Conservation (phyloP, 2,888 invertebrate species). For the Tromatobia lineatoria region DNA sequence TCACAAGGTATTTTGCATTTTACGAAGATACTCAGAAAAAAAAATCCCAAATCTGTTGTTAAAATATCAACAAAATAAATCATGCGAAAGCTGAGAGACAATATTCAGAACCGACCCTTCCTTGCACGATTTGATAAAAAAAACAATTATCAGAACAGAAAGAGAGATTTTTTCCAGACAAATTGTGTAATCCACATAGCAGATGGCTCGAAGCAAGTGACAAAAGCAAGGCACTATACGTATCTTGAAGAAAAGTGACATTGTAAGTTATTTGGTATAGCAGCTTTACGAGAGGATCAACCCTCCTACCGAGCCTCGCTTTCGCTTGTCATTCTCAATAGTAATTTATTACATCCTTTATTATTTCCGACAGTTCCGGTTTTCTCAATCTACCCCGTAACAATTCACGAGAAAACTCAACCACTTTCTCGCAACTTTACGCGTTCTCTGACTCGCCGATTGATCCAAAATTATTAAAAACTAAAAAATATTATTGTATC, state of each 20-base stretch:
- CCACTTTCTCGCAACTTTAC: neutral
- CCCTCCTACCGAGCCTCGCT: neutral
- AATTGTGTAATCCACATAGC: neutral
- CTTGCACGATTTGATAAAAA: too few species aligned
- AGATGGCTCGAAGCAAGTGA: neutral
- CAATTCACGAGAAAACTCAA: neutral
- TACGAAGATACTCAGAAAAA: too few species aligned
- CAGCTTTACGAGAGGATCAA: neutral
- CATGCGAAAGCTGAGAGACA: too few species aligned
- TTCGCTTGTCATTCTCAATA: neutral
- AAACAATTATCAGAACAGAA: too few species aligned
- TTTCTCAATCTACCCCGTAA: neutral
- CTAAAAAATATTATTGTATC: too few species aligned
- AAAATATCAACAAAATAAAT: too few species aligned
- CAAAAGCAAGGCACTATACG: neutral
- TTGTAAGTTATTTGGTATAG: neutral
- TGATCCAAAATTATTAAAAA: neutral
- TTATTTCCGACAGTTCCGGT: neutral
- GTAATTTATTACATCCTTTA: neutral
- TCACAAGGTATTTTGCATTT: too few species aligned
- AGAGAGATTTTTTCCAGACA: neutral
- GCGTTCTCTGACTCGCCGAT: neutral
- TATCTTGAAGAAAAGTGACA: neutral
- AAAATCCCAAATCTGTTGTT: too few species aligned
- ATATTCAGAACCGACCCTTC: too few species aligned